Conservation (phyloP, 2,888 invertebrate genomes). For the Apamea crenata region DNA sequence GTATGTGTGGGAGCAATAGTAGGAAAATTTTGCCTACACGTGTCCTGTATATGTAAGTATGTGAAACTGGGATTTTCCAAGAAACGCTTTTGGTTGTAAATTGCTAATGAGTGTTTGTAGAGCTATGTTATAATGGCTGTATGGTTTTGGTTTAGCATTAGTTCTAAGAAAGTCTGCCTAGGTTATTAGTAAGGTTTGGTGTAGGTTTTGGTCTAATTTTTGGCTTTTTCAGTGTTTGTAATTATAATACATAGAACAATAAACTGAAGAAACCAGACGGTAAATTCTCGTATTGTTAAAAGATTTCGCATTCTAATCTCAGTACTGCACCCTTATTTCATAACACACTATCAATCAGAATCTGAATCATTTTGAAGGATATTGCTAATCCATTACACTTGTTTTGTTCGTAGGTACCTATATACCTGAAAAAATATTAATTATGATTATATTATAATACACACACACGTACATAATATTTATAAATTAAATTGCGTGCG, state of each 20-base stretch:
- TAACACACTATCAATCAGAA: no score
- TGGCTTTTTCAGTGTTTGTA: neutral
- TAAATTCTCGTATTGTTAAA: neutral
- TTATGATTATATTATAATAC: no score
- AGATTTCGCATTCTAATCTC: neutral
- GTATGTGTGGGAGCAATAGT: neutral
- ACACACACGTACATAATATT: neutral
- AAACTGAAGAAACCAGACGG: no score
- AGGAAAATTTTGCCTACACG: slow-evolving; percentile 11
- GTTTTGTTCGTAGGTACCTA: neutral
- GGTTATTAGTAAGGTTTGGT: neutral
- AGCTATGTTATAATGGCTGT: neutral
- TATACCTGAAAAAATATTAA: no score
- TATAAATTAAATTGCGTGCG: no score
- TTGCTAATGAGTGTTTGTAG: neutral
- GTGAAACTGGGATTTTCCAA: slow-evolving; percentile 5
- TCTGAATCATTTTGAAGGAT: no score
- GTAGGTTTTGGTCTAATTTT: no score
- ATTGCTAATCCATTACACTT: no score
- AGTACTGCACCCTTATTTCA: no score
- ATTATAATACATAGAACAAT: neutral
- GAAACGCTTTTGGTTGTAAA: slow-evolving; percentile 4
- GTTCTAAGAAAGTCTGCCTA: neutral
- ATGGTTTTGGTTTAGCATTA: neutral
- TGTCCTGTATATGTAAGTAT: neutral